Conservation (phyloP, 2,113 vertebrate species). For the Oreochromis niloticus region DNA sequence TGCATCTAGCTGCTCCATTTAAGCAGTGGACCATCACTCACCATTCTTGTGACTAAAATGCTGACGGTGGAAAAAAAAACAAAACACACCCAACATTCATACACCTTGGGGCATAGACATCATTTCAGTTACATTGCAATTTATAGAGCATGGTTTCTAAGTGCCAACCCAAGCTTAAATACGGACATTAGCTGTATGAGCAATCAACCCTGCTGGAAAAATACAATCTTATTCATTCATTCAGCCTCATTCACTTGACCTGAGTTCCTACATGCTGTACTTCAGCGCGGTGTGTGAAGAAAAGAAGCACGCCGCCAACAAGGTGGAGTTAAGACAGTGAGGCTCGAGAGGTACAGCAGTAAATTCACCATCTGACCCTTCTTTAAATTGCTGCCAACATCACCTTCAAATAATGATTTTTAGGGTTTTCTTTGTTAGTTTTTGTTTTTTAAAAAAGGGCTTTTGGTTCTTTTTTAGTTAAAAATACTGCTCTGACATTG, state of each 20-base stretch:
- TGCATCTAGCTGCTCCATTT: neutral
- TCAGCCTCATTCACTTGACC: conserved; percentile 52
- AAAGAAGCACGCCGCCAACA: neutral
- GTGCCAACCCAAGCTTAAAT: conserved; percentile 6
- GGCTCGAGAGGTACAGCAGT: conserved; percentile 23
- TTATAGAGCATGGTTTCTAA: neutral
- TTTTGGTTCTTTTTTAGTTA: conserved; percentile 46
- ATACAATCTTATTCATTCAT: conserved; percentile 67
- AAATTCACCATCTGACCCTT: neutral
- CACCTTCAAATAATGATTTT: neutral
- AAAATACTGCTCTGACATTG: conserved; percentile 56
- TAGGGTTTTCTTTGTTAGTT: neutral
- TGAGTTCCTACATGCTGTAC: conserved; percentile 58
- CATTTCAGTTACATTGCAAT: neutral
- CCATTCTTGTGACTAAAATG: neutral
- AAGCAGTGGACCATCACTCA: neutral
- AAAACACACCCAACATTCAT: neutral
- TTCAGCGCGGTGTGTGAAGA: conserved; percentile 34
- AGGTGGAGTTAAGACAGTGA: conserved; percentile 1
- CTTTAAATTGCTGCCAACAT: neutral
- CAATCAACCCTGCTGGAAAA: conserved; percentile 22
- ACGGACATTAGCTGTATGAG: conserved; percentile 10
- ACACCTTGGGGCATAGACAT: neutral
- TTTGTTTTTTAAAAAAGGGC: conserved; percentile 6
- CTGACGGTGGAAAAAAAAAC: neutral